phyloP scores from a whole-genome alignment of 64 coral and sea anemone genomes.

The Dendrophyllia cribrosa region DNA sequence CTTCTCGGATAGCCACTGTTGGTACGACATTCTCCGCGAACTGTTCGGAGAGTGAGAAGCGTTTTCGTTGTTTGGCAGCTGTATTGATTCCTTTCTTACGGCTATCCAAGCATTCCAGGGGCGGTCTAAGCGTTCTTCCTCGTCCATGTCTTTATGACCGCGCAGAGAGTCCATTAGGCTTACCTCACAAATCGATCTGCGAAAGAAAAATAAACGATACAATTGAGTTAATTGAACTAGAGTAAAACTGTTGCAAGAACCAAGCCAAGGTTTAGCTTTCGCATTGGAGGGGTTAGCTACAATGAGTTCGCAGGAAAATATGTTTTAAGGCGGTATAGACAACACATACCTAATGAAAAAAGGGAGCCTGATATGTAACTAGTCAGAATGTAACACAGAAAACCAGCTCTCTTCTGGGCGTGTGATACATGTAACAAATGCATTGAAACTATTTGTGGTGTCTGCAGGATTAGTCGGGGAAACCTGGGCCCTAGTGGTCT shows the following conservation, averaged over 20 bases:
- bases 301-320: too few relatives aligned
- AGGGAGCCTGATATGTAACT: neutral
- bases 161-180: conserved; percentile 68
- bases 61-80: conserved; percentile 4
- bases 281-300: neutral
- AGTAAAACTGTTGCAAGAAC: too few relatives aligned
- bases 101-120: conserved; percentile 95
- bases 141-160: conserved; percentile 53
- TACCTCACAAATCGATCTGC: conserved; percentile 86
- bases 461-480: too few relatives aligned
- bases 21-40: conserved; percentile 69
- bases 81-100: conserved; percentile 70
- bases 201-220: neutral
- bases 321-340: too few relatives aligned
- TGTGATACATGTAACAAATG: neutral
- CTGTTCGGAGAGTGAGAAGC: conserved; percentile 8
- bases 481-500: neutral
- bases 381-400: neutral
- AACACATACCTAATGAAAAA: neutral
- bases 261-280: too few relatives aligned
- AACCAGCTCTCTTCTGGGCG: neutral
- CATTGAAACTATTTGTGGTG: neutral
- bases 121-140: conserved; percentile 67
- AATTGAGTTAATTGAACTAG: neutral
- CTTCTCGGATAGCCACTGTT: conserved; percentile 86